Conservation (phyloP, 2,113 vertebrate species). For the Marcusenius ussheri region DNA sequence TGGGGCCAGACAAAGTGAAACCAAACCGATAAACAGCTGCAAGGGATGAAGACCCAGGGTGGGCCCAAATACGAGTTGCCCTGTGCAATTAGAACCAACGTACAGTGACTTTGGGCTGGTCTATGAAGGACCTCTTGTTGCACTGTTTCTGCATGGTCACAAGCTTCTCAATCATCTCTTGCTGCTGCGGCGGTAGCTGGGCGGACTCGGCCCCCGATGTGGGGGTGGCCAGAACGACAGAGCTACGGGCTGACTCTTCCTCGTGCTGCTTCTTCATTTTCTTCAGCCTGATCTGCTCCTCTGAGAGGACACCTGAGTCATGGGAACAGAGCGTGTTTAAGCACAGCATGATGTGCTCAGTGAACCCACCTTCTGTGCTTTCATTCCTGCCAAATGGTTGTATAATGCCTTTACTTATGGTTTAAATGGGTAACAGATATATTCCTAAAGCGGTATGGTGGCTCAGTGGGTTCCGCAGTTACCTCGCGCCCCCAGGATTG, state of each 20-base stretch:
- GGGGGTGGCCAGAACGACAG: conserved; percentile 53
- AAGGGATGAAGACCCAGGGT: neutral
- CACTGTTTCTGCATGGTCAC: conserved; percentile 92
- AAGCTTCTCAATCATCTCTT: conserved; percentile 92
- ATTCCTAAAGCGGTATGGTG: neutral
- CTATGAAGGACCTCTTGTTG: conserved; percentile 89
- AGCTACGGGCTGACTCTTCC: conserved; percentile 73
- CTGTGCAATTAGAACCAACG: conserved; percentile 26
- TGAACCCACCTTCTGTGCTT: neutral
- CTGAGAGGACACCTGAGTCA: conserved; percentile 79
- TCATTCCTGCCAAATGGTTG: neutral
- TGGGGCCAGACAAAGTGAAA: conserved; percentile 37
- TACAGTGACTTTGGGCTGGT: conserved; percentile 87
- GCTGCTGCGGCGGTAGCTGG: conserved; percentile 76
- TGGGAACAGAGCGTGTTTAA: neutral
- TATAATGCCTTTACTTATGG: neutral
- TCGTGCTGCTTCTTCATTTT: conserved; percentile 87
- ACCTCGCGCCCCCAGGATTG: neutral
- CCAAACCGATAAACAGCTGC: neutral
- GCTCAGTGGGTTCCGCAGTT: neutral
- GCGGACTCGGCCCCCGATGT: conserved; percentile 42
- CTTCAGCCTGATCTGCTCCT: conserved; percentile 90
- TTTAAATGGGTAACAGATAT: neutral
- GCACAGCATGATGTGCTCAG: neutral
- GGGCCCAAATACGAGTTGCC: too few relatives aligned